These are phyloP conservation scores for Ormyrus nitidulus DNA, from an alignment of 2,888 invertebrate species.

Conservation along the genomic window DNA sequence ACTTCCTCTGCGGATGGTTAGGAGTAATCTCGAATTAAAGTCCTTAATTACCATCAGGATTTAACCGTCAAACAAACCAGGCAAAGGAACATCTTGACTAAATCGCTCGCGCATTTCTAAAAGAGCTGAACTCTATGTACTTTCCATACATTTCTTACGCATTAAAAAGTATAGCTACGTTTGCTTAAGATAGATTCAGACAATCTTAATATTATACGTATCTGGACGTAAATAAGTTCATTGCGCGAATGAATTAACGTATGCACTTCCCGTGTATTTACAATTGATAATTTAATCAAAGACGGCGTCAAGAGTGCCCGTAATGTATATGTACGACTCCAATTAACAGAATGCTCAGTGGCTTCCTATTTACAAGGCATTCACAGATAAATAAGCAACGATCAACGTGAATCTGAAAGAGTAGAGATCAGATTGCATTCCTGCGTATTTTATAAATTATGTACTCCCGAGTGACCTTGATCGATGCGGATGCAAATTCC, in stretches of 20 bases:
- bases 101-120: constrained; percentile 37
- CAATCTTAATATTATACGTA: constrained; percentile 47
- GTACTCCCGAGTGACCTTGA: constrained; percentile 50
- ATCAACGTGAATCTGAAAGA: constrained; percentile 55
- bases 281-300: constrained; percentile 51
- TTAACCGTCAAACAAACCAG: constrained; percentile 32
- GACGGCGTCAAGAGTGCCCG: constrained; percentile 29
- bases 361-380: constrained; percentile 57
- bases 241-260: constrained; percentile 47
- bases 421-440: constrained; percentile 58
- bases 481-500: constrained; percentile 43
- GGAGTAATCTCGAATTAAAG: constrained; percentile 22
- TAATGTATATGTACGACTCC: constrained; percentile 43
- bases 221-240: constrained; percentile 57
- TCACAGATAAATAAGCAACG: constrained; percentile 56
- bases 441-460: constrained; percentile 49
- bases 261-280: constrained; percentile 53
- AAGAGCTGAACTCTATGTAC: constrained; percentile 46
- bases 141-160: constrained; percentile 36
- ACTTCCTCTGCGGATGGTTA: constrained; percentile 30
- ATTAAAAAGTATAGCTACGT: constrained; percentile 45
- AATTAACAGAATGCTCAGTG: constrained; percentile 53
- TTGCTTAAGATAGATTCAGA: constrained; percentile 46
- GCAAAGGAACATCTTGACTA: constrained; percentile 48
- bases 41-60: constrained; percentile 9